Evolutionary conservation across 2,888 invertebrate genomes (phyloP), one percentile per base, ranked within the genome.

Genomic region (Drosophila greeni): DNA sequence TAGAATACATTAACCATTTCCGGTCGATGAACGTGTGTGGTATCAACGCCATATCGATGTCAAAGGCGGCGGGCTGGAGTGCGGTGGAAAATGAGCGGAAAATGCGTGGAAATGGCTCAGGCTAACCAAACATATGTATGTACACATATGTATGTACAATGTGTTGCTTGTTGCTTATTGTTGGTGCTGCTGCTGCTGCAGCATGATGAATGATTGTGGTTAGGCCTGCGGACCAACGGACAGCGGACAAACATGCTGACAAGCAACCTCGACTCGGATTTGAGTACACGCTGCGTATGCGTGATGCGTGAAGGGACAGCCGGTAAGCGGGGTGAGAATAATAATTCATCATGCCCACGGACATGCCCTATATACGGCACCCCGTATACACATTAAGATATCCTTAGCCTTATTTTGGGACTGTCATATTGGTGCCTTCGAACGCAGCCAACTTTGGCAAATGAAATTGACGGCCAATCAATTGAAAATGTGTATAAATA

Each of bases 381-480:
- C 18, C 11, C 11, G 34, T 40, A 26, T 20, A 55, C 9, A 16
- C 6, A 37, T 11, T 20, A 42, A 23, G 23, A 48, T 59, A 36
- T 59, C n/a, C 56, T 18, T 47, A 31, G 39, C 42, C 34, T 18
- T 39, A 45, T 39, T 73, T 24, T 48, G 45, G 36, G 34, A n/a
- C 47, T 72, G 53, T 40, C 57, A 47, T 66, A 31, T 53, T 62
- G 78, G 57, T 68, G 74, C 60, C 51, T 70, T 70, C 60, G 59
- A 66, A 42, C 56, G 45, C 69, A 51, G 52, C 52, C 34, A 52
- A 61, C 47, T 45, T 66, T 66, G 70, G 62, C 69, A 74, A 76
- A 75, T 69, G 62, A 82, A 79, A 79, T 84, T 84, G 81, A 82
- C 75, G 80, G 73, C 82, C 84, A 82, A 82, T 82, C 84, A 84